phyloP scores from a whole-genome alignment of 2,113 vertebrate species.

The Struthidea cinerea region DNA sequence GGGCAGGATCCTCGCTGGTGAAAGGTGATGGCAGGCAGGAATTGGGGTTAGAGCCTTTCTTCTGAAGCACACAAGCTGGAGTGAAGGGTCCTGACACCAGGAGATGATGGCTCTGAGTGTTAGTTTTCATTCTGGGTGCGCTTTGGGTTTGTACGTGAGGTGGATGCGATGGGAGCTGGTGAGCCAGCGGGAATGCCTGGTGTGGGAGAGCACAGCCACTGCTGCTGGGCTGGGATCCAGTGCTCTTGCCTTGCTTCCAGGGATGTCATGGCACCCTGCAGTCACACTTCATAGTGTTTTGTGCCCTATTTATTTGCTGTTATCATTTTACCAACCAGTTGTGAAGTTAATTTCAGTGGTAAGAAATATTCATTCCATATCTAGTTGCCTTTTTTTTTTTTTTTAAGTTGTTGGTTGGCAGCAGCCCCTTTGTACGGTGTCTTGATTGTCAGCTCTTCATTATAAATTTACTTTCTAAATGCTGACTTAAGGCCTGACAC shows the following conservation, averaged over 20 bases:
- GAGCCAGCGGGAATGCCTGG: background rate
- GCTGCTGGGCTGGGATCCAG: background rate
- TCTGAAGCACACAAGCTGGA: background rate
- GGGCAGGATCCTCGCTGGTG: background rate
- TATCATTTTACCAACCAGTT: background rate
- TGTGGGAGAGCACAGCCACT: background rate
- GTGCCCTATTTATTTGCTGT: background rate
- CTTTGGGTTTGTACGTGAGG: background rate
- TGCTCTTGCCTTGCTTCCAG: background rate
- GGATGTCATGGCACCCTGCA: background rate
- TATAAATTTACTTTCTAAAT: conserved; percentile 59
- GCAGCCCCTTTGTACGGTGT: background rate
- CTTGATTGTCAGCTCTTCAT: conserved; percentile 57
- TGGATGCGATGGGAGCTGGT: background rate
- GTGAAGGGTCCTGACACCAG: background rate
- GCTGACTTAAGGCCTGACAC: conserved; percentile 53
- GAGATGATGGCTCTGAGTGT: background rate
- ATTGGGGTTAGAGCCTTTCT: background rate
- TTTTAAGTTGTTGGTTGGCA: background rate
- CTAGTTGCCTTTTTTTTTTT: background rate
- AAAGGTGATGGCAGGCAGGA: background rate
- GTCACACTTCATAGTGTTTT: background rate
- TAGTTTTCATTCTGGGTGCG: background rate
- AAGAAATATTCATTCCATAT: background rate
- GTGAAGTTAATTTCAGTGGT: conserved; percentile 8